A percentile compares a stretch with the other conserved stretches of the same genome.
Evolutionary conservation across 2,797 vertebrate genomes (phyloP).

Genomic region (Huso huso): DNA sequence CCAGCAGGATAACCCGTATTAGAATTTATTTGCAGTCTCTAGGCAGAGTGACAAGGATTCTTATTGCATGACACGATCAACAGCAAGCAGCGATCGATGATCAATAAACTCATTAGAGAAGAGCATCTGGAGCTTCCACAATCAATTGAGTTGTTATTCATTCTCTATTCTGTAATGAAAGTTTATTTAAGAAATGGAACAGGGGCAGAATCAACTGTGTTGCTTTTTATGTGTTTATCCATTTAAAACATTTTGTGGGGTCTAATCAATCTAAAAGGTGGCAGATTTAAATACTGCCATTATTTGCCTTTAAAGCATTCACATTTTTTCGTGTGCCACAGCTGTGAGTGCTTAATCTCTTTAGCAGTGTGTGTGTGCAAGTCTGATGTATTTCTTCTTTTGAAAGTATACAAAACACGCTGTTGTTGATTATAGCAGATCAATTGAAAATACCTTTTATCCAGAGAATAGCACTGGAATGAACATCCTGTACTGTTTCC

Average conservation of each 20-base stretch:
- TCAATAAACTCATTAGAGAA: not conserved
- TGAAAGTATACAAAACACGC: not conserved
- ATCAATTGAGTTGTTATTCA: too few species aligned
- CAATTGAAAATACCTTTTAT: not conserved
- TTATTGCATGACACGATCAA: not conserved
- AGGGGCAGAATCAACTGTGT: too few species aligned
- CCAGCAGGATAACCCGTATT: not conserved
- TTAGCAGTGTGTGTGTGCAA: conserved; percentile 23
- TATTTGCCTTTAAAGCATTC: not conserved
- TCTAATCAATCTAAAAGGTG: too few species aligned
- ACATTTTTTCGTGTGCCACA: not conserved
- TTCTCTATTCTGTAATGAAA: too few species aligned
- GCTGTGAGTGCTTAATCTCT: conserved; percentile 26
- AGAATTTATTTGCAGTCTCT: not conserved
- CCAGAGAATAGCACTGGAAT: conserved; percentile 8
- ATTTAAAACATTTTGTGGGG: too few species aligned
- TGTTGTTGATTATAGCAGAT: too few species aligned
- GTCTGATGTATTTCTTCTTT: not conserved
- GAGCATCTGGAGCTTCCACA: too few species aligned
- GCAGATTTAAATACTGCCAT: too few species aligned
- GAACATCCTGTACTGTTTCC: conserved; percentile 12
- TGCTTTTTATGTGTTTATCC: too few species aligned
- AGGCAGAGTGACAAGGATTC: not conserved
- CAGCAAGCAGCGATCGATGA: not conserved
- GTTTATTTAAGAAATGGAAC: too few species aligned